These are phyloP conservation scores for Vireo griseus DNA, from an alignment of 2,797 vertebrate species.

Conservation along the genomic window DNA sequence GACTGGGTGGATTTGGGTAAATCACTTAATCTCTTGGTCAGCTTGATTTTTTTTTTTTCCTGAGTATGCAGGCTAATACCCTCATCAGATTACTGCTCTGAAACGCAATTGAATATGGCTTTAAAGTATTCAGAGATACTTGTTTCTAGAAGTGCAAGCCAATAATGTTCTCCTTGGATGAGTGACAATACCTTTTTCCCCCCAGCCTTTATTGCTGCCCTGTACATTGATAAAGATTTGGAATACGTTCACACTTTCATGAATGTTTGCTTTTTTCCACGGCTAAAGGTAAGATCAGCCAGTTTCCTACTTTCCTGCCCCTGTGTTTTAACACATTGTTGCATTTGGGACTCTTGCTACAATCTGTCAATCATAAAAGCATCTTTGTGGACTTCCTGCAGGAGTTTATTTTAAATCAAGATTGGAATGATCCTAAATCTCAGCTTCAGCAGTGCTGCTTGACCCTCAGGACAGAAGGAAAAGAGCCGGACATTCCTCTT, in stretches of 20 bases:
- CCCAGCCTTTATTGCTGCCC: slow-evolving; percentile 93
- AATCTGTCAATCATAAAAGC: background rate
- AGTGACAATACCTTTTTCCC: background rate
- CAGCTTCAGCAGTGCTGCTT: slow-evolving; percentile 98
- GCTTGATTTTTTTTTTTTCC: background rate
- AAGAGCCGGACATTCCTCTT: slow-evolving; percentile 96
- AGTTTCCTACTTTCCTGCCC: background rate
- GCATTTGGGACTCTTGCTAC: background rate
- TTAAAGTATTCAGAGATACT: background rate
- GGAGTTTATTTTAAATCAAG: slow-evolving; percentile 99
- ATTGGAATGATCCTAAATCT: slow-evolving; percentile 99
- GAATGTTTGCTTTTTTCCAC: slow-evolving; percentile 98
- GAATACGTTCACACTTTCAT: slow-evolving; percentile 97
- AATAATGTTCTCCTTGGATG: background rate
- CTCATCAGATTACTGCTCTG: background rate
- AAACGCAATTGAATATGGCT: background rate
- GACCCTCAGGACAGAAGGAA: slow-evolving; percentile 95
- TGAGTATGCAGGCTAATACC: background rate
- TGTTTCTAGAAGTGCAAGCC: background rate
- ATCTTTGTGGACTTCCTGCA: slow-evolving; percentile 61
- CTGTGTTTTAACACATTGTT: background rate
- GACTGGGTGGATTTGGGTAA: slow-evolving; percentile 22
- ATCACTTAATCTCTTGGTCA: slow-evolving; percentile 42
- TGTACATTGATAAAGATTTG: slow-evolving; percentile 98
- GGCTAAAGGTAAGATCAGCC: slow-evolving; percentile 87